Evolutionary conservation across 2,113 vertebrate species (phyloP).

Genomic region (Cyprinodon brontotheroides): DNA sequence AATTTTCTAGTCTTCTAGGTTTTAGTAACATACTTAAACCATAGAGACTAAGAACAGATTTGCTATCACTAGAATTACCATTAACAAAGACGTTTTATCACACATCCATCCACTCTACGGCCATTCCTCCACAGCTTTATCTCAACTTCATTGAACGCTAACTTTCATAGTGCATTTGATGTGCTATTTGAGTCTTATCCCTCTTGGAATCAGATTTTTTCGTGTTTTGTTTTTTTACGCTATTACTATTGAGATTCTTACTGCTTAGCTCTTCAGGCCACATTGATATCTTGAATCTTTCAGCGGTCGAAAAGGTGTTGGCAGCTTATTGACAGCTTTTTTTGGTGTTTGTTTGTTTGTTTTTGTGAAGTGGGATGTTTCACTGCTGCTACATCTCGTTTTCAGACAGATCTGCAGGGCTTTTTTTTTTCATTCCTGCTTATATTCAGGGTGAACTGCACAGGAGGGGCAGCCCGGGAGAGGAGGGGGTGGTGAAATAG

Average conservation of each 20-base stretch:
- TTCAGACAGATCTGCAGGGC: conserved; percentile 47
- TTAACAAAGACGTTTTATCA: no score
- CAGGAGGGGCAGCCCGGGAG: conserved; percentile 12
- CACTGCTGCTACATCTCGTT: conserved; percentile 26
- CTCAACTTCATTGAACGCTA: no score
- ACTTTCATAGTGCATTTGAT: no score
- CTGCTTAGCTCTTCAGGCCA: conserved; percentile 34
- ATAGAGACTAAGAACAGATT: no score
- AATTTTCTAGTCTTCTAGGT: no score
- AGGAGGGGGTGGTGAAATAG: conserved; percentile 20
- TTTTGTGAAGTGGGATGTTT: conserved; percentile 33
- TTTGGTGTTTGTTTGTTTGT: background rate
- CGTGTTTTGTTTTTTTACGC: no score
- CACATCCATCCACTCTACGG: no score
- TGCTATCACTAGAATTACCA: no score
- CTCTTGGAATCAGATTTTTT: no score
- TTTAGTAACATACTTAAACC: no score
- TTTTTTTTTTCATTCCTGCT: conserved; percentile 15
- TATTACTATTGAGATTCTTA: conserved; percentile 38
- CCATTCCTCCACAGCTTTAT: no score
- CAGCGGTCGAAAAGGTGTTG: conserved; percentile 4
- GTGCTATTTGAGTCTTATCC: no score
- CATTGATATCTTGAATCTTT: conserved; percentile 42
- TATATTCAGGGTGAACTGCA: conserved; percentile 24
- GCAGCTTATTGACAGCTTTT: conserved; percentile 48